phyloP scores from a whole-genome alignment of 2,113 vertebrate species.

The Euleptes europaea region DNA sequence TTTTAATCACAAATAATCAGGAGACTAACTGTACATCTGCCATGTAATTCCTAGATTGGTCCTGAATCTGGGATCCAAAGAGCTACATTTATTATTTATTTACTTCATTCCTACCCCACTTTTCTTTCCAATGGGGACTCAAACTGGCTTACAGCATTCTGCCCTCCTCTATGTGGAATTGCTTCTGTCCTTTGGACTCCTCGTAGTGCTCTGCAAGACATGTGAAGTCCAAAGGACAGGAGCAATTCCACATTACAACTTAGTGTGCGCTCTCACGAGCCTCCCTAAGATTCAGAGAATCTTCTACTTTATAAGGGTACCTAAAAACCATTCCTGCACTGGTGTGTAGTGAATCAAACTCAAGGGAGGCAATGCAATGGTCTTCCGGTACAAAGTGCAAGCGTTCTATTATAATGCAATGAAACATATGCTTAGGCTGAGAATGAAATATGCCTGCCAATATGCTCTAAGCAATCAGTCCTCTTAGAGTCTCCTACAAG shows the following conservation, averaged over 20 bases:
- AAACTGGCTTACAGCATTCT: too few species aligned
- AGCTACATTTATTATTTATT: too few species aligned
- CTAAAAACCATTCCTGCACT: not conserved
- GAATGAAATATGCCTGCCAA: not conserved
- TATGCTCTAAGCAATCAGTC: not conserved
- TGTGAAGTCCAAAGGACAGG: too few species aligned
- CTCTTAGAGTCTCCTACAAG: not conserved
- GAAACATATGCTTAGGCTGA: not conserved
- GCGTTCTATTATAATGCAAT: not conserved
- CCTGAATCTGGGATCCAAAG: too few species aligned
- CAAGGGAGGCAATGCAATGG: not conserved
- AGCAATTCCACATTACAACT: too few species aligned
- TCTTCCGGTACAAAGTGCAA: not conserved
- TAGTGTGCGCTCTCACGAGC: too few species aligned
- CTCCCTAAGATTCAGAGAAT: not conserved
- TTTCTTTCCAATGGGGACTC: too few species aligned
- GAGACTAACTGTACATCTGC: too few species aligned
- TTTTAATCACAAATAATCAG: too few species aligned
- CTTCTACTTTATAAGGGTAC: not conserved
- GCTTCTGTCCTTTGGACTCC: not conserved
- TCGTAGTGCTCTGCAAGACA: not conserved
- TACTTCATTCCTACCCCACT: too few species aligned
- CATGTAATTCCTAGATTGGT: too few species aligned
- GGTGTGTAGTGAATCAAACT: not conserved
- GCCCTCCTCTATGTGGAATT: not conserved